Base-by-base conservation (phyloP, 2,797 vertebrate species). In the Pseudomugil gertrudae region DNA sequence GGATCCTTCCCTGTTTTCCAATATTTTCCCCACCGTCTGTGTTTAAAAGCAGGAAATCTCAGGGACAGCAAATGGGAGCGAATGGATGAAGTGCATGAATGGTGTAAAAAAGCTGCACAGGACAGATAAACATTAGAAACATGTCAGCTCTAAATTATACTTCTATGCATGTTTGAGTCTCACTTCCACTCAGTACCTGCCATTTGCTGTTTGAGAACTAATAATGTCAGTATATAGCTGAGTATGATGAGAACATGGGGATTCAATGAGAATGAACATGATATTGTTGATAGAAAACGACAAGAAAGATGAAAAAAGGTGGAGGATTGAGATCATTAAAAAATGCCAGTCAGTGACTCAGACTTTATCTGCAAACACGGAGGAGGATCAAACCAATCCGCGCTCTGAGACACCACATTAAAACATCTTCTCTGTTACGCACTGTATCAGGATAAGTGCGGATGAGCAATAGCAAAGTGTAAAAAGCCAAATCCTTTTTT, bases 281-380 rank as follows among this genome's bases (percentile, higher is more conserved):
- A 43, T 66, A 8, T 79, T 79, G 81, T 73, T 74, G 77, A 86
- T 45, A 67, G 63, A 52, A 74, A 69, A 77, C 5, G 72, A 77
- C 38, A 60, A 24, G 29, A 50, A 66, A 69, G 62, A 63, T 54
- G 61, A 81, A 77, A 52, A 83, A 29, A 85, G 76, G 85, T 79
- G 63, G 69, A 76, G 78, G 40, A 62, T 56, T 76, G 80, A 76
- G 78, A 88, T 90, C 78, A 87, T 89, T 83, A 84, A 79, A 82
- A 76, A 66, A 84, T 76, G 75, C 66, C 71, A 77, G 80, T 78
- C 79, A 75, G 84, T 87, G 89, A 90, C 81, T 91, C 89, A 83
- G 65, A 76, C 86, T 90, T 85, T 70, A 90, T 90, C 79, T 81
- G 69, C 1, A 15, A 84, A 75, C 66, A 79, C 4, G 40, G 79